Evolutionary conservation across 2,113 vertebrate species (phyloP).

Genomic region (Petrocephalus microphthalmus): DNA sequence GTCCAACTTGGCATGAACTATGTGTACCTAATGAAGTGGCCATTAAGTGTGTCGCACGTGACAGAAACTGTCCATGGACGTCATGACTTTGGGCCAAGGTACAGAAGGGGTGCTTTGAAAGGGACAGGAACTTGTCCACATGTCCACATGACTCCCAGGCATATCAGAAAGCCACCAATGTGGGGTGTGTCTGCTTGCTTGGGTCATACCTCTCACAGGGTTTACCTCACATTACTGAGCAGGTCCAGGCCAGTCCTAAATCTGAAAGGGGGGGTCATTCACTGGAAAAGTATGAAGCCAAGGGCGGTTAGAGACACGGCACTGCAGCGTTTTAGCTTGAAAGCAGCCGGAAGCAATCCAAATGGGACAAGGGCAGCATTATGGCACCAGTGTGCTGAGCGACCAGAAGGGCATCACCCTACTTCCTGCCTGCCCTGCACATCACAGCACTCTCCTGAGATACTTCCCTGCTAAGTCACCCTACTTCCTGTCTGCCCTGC

Average conservation of each 20-base stretch:
- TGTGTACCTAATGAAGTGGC: not conserved
- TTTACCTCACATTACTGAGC: constrained; percentile 8
- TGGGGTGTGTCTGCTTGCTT: not conserved
- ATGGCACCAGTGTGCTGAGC: not conserved
- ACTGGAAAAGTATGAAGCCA: constrained; percentile 18
- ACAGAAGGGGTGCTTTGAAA: not conserved
- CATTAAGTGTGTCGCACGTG: not conserved
- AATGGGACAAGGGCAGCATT: not conserved
- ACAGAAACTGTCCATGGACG: not conserved
- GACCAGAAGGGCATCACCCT: constrained; percentile 10
- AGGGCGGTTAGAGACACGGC: constrained; percentile 8
- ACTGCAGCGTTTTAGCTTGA: not conserved
- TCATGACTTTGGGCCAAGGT: not conserved
- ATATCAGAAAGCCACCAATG: not conserved
- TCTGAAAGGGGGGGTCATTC: not conserved
- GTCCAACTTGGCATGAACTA: not conserved
- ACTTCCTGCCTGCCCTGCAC: not conserved
- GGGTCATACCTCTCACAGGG: not conserved
- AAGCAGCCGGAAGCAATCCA: not conserved
- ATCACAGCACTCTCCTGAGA: not conserved
- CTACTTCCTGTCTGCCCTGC: not conserved
- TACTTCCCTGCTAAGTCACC: not conserved
- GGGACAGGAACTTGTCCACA: not conserved
- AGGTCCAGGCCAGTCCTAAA: constrained; percentile 8
- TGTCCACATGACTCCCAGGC: not conserved